A percentile compares a stretch with the other conserved stretches of the same genome.
These are phyloP conservation scores for Ariopsis seemanni DNA, from an alignment of 2,113 vertebrate species.

Conservation along the genomic window DNA sequence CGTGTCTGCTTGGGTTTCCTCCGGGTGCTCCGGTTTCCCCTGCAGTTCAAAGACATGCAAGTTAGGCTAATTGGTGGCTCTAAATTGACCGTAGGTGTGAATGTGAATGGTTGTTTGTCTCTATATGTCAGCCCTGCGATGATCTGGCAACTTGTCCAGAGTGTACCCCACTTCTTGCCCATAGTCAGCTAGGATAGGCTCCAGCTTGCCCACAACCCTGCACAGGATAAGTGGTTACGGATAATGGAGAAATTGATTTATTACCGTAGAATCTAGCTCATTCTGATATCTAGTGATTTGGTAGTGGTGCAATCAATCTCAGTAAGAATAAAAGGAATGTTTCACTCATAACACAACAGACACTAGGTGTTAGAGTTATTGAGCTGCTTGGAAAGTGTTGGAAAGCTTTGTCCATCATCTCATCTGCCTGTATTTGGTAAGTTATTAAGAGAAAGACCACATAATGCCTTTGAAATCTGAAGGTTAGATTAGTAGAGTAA, in stretches of 20 bases:
- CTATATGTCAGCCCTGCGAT: too few species aligned
- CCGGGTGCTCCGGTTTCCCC: too few species aligned
- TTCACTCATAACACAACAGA: conserved; percentile 1
- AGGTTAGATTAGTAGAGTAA: neutral
- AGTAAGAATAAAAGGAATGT: neutral
- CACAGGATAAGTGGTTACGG: too few species aligned
- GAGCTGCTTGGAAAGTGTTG: neutral
- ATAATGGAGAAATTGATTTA: neutral
- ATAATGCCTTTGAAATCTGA: neutral
- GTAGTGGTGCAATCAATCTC: neutral
- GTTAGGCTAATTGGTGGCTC: too few species aligned
- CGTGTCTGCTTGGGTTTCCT: too few species aligned
- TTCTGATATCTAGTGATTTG: neutral
- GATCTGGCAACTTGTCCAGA: too few species aligned
- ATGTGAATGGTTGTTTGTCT: too few species aligned
- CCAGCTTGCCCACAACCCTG: too few species aligned
- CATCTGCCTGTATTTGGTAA: neutral
- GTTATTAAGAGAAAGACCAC: neutral
- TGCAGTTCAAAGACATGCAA: too few species aligned
- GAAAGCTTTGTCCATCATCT: neutral
- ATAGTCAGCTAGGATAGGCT: too few species aligned
- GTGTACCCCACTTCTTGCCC: too few species aligned
- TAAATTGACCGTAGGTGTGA: too few species aligned
- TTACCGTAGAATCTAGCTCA: conserved; percentile 1
- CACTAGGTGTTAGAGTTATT: neutral